A percentile compares a stretch with the other conserved stretches of the same genome.
These are phyloP conservation scores for Phodopus roborovskii DNA, from an alignment of 2,113 vertebrate genomes.

Conservation along the genomic window DNA sequence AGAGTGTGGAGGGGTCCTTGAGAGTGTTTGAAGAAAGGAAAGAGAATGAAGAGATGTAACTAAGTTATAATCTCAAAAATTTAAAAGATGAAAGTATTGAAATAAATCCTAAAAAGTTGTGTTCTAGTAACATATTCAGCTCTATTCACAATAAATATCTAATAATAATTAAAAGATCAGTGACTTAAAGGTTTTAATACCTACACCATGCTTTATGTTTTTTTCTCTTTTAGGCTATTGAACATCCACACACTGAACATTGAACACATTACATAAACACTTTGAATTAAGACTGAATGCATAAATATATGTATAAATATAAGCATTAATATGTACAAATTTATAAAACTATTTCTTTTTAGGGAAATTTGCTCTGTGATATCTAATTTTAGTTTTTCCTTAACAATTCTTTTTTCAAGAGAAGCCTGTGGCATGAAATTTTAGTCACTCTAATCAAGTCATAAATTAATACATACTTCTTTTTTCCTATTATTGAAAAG, in stretches of 20 bases:
- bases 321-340: neutral
- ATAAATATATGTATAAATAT: constrained; percentile 5
- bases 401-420: constrained; percentile 10
- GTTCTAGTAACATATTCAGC: neutral
- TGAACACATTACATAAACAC: neutral
- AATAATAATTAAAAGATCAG: neutral
- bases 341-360: constrained; percentile 13
- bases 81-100: neutral
- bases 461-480: constrained; percentile 44
- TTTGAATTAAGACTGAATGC: constrained; percentile 10
- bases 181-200: neutral
- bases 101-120: neutral
- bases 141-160: constrained; percentile 28
- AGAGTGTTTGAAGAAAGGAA: neutral
- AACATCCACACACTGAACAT: neutral
- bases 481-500: neutral
- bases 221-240: neutral
- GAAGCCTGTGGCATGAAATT: neutral
- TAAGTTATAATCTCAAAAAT: neutral
- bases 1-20: neutral
- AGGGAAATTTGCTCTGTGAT: neutral
- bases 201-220: neutral
- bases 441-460: constrained; percentile 40
- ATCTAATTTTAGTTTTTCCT: constrained; percentile 1
- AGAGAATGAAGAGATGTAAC: neutral